Percentiles rank a stretch among this genome's conserved stretches.
Conservation (phyloP, 2,797 vertebrate species). For the Anguilla anguilla region DNA sequence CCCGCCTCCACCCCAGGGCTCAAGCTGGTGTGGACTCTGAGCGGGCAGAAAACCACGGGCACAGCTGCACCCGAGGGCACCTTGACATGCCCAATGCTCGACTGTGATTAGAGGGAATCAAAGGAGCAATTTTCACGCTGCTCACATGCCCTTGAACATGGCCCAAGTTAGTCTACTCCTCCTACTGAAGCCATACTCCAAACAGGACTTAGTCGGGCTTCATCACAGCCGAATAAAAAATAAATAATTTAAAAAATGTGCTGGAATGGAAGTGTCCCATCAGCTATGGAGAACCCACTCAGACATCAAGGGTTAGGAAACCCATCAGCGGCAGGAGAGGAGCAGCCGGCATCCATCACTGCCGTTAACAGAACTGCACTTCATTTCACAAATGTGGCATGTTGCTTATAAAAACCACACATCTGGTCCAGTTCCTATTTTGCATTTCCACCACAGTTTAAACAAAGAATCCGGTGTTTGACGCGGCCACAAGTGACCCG, state of each 20-base stretch:
- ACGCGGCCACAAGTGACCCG: not conserved
- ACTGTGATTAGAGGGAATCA: not conserved
- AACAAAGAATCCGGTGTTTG: constrained; percentile 23
- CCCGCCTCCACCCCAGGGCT: not conserved
- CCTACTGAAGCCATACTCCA: not conserved
- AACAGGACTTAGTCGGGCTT: not conserved
- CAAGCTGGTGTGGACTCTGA: not conserved
- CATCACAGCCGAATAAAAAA: not conserved
- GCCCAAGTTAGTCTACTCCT: too few relatives aligned
- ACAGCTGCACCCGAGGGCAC: not conserved
- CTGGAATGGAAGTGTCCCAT: not conserved
- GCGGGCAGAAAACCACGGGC: not conserved
- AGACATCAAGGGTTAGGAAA: not conserved
- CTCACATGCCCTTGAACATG: not conserved
- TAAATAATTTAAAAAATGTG: not conserved
- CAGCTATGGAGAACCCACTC: not conserved
- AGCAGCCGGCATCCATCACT: not conserved
- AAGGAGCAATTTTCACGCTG: not conserved
- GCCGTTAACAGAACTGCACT: not conserved
- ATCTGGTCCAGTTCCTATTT: constrained; percentile 31
- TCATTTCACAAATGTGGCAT: constrained; percentile 45
- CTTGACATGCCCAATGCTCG: not conserved
- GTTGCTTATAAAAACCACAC: constrained; percentile 49
- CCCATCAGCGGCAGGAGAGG: not conserved
- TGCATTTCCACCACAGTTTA: constrained; percentile 44